These are phyloP conservation scores for Stratiomys singularior DNA, from an alignment of 2,888 invertebrate species.

Conservation along the genomic window DNA sequence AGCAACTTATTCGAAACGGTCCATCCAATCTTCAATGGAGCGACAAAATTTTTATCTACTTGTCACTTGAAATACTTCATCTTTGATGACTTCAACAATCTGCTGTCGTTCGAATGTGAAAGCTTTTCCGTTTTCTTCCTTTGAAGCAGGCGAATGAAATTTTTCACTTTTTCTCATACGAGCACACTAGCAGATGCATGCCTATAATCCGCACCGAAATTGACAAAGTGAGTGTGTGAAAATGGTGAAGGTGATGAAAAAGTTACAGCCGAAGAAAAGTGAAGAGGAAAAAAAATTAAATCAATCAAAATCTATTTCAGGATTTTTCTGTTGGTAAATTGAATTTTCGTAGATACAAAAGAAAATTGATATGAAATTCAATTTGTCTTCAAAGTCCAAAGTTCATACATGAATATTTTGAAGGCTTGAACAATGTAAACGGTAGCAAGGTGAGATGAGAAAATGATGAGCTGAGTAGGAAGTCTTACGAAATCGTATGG, in stretches of 20 bases:
- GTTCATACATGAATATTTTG: slow-evolving; percentile 13
- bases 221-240: slow-evolving; percentile 6
- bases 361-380: slow-evolving; percentile 45
- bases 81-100: slow-evolving; percentile 36
- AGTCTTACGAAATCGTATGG: too few relatives aligned
- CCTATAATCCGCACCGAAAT: slow-evolving; percentile 40
- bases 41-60: slow-evolving; percentile 19
- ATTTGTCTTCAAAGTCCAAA: slow-evolving; percentile 19
- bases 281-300: slow-evolving; percentile 57
- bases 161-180: slow-evolving; percentile 33
- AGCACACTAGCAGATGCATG: slow-evolving; percentile 11
- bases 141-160: slow-evolving; percentile 8
- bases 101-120: slow-evolving; percentile 14
- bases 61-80: slow-evolving; percentile 24
- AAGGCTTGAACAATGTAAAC: background rate
- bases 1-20: background rate
- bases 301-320: slow-evolving; percentile 62
- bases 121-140: slow-evolving; percentile 20
- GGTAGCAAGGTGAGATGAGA: too few relatives aligned
- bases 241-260: slow-evolving; percentile 14
- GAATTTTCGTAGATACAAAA: slow-evolving; percentile 55
- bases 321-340: slow-evolving; percentile 58
- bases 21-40: background rate
- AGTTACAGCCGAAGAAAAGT: background rate
- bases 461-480: too few relatives aligned